Conservation (phyloP, 2,888 invertebrate genomes). For the Mythimna pallens region DNA sequence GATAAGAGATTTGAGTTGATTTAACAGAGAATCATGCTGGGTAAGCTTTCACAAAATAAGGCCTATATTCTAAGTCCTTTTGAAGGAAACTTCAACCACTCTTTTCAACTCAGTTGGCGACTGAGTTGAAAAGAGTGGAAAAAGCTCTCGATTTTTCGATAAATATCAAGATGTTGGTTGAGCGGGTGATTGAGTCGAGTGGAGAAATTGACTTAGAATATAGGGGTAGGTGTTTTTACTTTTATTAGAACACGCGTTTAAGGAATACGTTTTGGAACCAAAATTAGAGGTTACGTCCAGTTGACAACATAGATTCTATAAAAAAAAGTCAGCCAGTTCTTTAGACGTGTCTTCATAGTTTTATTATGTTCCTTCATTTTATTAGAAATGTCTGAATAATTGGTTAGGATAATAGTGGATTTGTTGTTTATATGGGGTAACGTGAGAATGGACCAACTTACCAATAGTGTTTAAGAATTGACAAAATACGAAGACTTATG, state of each 20-base stretch:
- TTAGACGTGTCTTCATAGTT: constrained; percentile 6
- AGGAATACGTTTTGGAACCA: not conserved
- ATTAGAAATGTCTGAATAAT: not conserved
- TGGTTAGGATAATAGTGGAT: not conserved
- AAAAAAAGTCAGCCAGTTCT: not conserved
- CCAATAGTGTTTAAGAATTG: constrained; percentile 4
- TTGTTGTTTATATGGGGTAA: not conserved
- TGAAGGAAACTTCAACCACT: too few species aligned
- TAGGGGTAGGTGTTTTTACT: not conserved
- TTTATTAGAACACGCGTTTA: not conserved
- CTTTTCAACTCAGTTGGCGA: too few species aligned
- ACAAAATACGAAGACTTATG: constrained; percentile 20
- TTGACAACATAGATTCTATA: not conserved
- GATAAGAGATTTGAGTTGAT: too few species aligned
- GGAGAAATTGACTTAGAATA: not conserved
- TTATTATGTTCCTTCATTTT: not conserved
- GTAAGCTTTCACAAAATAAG: too few species aligned
- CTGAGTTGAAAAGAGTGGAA: too few species aligned
- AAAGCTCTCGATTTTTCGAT: too few species aligned
- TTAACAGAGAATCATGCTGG: too few species aligned
- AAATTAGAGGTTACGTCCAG: not conserved
- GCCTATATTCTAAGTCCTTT: too few species aligned
- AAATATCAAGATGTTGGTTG: too few species aligned
- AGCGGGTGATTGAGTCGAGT: too few species aligned
- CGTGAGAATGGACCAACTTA: constrained; percentile 9